phyloP scores from a whole-genome alignment of 2,113 vertebrate species.

The Rostratula benghalensis region DNA sequence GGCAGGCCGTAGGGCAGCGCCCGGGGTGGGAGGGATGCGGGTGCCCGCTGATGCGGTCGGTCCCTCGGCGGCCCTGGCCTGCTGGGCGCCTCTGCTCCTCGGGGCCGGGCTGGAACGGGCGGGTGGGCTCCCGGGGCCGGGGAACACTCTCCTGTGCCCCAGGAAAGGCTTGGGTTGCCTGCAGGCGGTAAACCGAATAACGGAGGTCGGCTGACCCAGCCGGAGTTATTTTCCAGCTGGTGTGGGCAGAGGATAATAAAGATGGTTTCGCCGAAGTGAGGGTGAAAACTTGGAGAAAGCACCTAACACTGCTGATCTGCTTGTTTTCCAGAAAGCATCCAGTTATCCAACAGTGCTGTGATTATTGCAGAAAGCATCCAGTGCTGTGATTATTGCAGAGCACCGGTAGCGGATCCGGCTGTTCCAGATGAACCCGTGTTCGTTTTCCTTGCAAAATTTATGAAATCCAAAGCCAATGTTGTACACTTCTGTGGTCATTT shows the following conservation, averaged over 20 bases:
- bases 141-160: fast-evolving
- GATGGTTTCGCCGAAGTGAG: background rate
- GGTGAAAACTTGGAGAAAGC: background rate
- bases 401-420: fast-evolving
- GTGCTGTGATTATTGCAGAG: background rate
- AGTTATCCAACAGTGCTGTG: background rate
- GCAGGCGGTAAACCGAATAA: no score
- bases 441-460: background rate
- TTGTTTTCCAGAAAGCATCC: background rate
- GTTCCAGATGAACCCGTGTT: background rate
- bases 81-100: background rate
- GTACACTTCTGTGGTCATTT: background rate
- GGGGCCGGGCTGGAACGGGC: background rate
- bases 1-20: background rate
- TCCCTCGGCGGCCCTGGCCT: background rate
- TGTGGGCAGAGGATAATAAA: background rate
- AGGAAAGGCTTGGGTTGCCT: background rate
- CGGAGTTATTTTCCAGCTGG: background rate
- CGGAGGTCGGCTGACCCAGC: background rate
- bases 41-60: background rate
- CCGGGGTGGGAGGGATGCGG: no score
- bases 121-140: no score
- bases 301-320: background rate
- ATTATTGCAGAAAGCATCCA: background rate
- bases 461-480: background rate